Percentiles rank a stretch among this genome's conserved stretches.
phyloP scores from a whole-genome alignment of 2,113 vertebrate species.

The Larimichthys polyactis region DNA sequence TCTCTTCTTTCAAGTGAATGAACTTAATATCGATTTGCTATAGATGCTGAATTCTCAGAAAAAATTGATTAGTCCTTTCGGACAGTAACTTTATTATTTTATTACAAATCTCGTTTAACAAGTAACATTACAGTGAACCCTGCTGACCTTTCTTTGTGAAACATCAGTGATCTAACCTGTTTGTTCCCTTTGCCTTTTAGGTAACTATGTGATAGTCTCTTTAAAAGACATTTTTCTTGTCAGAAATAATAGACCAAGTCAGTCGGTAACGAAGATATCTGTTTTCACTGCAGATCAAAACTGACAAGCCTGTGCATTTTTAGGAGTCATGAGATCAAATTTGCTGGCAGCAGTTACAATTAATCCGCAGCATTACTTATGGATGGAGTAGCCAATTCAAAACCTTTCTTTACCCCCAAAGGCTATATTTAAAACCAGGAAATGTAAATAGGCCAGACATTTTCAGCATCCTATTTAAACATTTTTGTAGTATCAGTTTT shows the following conservation, averaged over 20 bases:
- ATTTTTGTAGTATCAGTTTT: neutral
- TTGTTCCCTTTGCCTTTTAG: neutral
- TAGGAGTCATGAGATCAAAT: neutral
- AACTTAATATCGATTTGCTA: neutral
- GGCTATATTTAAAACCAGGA: neutral
- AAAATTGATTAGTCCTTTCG: neutral
- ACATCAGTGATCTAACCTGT: neutral
- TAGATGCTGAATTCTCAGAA: neutral
- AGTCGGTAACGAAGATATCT: neutral
- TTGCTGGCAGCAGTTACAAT: neutral
- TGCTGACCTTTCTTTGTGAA: neutral
- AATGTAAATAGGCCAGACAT: too few species aligned
- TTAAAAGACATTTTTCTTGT: neutral
- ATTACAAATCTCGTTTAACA: neutral
- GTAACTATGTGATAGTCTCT: too few species aligned
- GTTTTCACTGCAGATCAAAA: neutral
- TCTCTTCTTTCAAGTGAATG: neutral
- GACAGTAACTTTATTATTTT: neutral
- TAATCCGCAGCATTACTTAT: neutral
- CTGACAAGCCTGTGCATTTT: constrained; percentile 3
- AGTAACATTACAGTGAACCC: neutral
- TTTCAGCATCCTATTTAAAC: too few species aligned
- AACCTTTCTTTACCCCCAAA: neutral
- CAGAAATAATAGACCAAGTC: neutral
- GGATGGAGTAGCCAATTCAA: neutral